Conservation (phyloP, 2,797 vertebrate species). For the Poecilia picta region DNA sequence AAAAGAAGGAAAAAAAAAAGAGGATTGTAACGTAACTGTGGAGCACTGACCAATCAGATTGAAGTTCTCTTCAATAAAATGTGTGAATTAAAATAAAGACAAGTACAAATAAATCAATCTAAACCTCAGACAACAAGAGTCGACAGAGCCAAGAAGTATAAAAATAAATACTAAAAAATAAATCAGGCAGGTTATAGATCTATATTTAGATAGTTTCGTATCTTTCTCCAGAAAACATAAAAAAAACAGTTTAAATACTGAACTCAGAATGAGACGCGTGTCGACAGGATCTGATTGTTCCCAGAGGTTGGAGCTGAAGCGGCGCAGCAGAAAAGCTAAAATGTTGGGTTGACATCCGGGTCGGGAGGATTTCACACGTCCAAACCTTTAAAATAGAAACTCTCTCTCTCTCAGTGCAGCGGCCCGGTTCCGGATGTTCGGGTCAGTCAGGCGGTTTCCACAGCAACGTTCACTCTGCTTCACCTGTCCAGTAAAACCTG, state of each 20-base stretch:
- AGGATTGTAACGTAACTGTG: background rate
- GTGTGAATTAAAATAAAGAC: background rate
- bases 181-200: constrained; percentile 44
- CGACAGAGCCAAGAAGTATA: constrained; percentile 56
- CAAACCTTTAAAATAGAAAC: constrained; percentile 83
- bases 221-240: constrained; percentile 40
- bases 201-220: constrained; percentile 27
- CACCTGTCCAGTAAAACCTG: constrained; percentile 47
- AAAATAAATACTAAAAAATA: constrained; percentile 69
- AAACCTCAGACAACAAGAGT: constrained; percentile 32
- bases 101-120: constrained; percentile 33
- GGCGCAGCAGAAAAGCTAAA: constrained; percentile 39
- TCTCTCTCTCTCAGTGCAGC: constrained; percentile 31
- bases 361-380: constrained; percentile 73
- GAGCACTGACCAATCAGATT: background rate
- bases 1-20: background rate
- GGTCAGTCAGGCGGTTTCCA: constrained; percentile 31
- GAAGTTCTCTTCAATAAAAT: background rate
- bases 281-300: background rate
- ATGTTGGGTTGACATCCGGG: constrained; percentile 50
- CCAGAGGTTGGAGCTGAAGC: background rate
- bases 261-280: background rate
- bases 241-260: constrained; percentile 20
- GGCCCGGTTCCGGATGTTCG: background rate
- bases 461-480: constrained; percentile 28